These are phyloP conservation scores for Drosophila pachea DNA, from an alignment of 1,140 invertebrate species.

Conservation along the genomic window DNA sequence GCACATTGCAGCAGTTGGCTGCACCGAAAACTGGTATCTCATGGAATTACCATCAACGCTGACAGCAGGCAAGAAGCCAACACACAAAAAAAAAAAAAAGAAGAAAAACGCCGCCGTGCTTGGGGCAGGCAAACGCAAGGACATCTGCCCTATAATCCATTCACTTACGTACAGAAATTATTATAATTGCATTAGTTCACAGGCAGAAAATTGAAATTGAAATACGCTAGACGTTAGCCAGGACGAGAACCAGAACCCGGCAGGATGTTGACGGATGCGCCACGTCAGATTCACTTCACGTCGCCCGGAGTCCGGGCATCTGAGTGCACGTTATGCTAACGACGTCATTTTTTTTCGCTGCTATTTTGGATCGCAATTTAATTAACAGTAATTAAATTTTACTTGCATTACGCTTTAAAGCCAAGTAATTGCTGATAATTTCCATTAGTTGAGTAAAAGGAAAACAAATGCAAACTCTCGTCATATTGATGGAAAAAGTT, in stretches of 20 bases:
- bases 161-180: conserved; percentile 68
- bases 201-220: conserved; percentile 76
- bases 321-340: conserved; percentile 15
- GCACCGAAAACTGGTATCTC: conserved; percentile 29
- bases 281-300: conserved; percentile 21
- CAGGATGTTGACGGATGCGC: conserved; percentile 62
- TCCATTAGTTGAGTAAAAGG: conserved; percentile 24
- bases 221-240: conserved; percentile 57
- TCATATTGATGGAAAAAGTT: conserved; percentile 55
- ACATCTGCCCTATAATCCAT: conserved; percentile 65
- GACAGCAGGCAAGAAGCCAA: conserved; percentile 60
- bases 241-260: conserved; percentile 23
- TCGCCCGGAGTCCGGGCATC: conserved; percentile 8
- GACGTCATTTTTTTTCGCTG: conserved; percentile 7
- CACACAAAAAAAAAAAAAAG: conserved; percentile 8
- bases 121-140: conserved; percentile 21
- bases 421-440: conserved; percentile 33
- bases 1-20: conserved; percentile 21
- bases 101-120: background rate
- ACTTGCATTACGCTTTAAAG: conserved; percentile 18
- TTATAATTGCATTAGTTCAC: conserved; percentile 75
- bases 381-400: conserved; percentile 40
- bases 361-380: conserved; percentile 27
- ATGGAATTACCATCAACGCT: conserved; percentile 58
- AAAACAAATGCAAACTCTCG: background rate